Evolutionary conservation across 2,113 vertebrate genomes (phyloP).

Genomic region (Tragelaphus strepsiceros): DNA sequence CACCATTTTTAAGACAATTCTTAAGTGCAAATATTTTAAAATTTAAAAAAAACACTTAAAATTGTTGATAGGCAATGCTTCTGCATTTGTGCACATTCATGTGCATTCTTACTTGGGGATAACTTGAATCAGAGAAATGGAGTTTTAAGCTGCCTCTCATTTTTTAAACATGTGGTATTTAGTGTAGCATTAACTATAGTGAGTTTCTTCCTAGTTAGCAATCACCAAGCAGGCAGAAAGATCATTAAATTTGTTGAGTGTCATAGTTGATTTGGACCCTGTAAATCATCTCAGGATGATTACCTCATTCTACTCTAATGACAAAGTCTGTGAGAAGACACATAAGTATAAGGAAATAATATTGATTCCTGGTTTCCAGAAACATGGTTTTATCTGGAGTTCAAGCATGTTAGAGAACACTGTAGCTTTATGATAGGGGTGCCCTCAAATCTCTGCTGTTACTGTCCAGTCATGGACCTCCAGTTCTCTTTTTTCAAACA

Average conservation of each 20-base stretch:
- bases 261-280: not conserved
- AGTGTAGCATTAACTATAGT: not conserved
- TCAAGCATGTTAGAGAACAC: not conserved
- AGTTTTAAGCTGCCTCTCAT: not conserved
- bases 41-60: not conserved
- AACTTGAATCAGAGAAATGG: not conserved
- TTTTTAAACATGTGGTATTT: not conserved
- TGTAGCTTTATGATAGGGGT: not conserved
- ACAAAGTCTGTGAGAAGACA: not conserved
- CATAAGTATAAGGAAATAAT: not conserved
- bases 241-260: not conserved
- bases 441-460: not conserved
- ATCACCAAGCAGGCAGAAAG: not conserved
- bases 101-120: not conserved
- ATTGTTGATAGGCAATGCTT: not conserved
- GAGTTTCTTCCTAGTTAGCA: not conserved
- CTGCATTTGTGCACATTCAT: not conserved
- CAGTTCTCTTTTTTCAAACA: conserved; percentile 28
- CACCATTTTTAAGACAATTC: not conserved
- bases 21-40: not conserved
- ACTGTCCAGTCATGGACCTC: not conserved
- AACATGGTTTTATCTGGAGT: conserved; percentile 5
- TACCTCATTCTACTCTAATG: not conserved
- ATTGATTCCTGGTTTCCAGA: not conserved
- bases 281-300: not conserved